These are phyloP conservation scores for Drosophila ochracea DNA, from an alignment of 2,888 invertebrate genomes.

Conservation along the genomic window DNA sequence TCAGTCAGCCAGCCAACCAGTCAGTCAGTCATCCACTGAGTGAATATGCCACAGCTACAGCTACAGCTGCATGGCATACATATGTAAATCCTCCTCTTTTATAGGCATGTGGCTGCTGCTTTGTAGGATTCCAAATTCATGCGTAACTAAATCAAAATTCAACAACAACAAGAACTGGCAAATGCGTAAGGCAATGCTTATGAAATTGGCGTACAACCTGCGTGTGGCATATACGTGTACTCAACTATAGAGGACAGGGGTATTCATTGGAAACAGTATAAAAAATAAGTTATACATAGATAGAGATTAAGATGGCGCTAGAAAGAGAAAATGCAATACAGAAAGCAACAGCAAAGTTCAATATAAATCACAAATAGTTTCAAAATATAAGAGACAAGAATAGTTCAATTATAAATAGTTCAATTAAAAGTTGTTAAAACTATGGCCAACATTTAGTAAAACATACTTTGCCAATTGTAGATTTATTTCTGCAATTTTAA, in stretches of 20 bases:
- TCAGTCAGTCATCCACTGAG: slow-evolving; percentile 14
- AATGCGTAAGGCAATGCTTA: slow-evolving; percentile 54
- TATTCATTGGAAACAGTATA: slow-evolving; percentile 17
- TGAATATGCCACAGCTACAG: neutral
- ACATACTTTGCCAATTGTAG: neutral
- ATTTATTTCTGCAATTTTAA: neutral
- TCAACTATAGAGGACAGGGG: slow-evolving; percentile 29
- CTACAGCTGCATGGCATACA: slow-evolving; percentile 14
- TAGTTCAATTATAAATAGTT: neutral
- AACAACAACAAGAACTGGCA: slow-evolving; percentile 45
- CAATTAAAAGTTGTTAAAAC: neutral
- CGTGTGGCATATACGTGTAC: slow-evolving; percentile 60
- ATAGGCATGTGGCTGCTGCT: slow-evolving; percentile 34
- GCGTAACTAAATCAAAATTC: slow-evolving; percentile 80
- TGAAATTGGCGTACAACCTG: slow-evolving; percentile 69
- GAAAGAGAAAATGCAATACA: neutral
- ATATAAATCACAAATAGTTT: neutral
- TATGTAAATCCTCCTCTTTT: slow-evolving; percentile 21
- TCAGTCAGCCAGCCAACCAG: slow-evolving; percentile 22
- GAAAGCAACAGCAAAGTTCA: neutral
- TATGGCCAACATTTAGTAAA: neutral
- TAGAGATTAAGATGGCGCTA: no score
- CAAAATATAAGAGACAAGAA: neutral
- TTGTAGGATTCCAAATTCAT: slow-evolving; percentile 66
- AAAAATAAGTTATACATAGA: neutral